Percentiles rank a stretch among this genome's conserved stretches.
These are phyloP conservation scores for Mormyrops boulengeri DNA, from an alignment of 2,797 vertebrate genomes.

Conservation along the genomic window DNA sequence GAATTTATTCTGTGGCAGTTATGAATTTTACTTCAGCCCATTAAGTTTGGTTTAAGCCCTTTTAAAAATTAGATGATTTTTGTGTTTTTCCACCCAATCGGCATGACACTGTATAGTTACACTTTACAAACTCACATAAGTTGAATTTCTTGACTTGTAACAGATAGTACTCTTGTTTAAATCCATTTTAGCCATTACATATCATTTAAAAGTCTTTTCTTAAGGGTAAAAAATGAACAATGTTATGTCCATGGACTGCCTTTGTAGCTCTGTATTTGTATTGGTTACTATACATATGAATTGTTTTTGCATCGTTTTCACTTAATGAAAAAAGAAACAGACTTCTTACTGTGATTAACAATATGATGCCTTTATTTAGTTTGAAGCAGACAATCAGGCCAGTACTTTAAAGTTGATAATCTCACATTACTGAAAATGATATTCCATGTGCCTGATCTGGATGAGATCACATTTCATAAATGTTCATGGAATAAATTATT, in stretches of 20 bases:
- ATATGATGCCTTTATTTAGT: not conserved
- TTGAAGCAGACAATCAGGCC: not conserved
- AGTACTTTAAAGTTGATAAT: not conserved
- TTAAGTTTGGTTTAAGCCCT: not conserved
- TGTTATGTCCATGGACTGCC: not conserved
- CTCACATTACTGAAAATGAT: not conserved
- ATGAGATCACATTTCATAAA: not conserved
- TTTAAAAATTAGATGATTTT: not conserved
- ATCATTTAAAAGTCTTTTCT: not conserved
- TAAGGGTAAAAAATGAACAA: not conserved
- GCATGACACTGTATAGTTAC: not conserved
- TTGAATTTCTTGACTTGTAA: not conserved
- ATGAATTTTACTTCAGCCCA: conserved; percentile 7
- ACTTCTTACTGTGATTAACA: not conserved
- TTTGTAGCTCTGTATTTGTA: not conserved
- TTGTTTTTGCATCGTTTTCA: not conserved
- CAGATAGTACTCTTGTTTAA: not conserved
- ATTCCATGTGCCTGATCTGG: not conserved
- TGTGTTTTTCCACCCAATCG: not conserved
- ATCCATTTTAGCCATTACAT: not conserved
- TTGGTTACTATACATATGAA: not conserved
- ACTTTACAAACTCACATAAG: not conserved
- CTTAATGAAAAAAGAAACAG: not conserved
- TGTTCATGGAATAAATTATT: not conserved
- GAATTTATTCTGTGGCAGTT: not conserved